Base-by-base conservation (phyloP, 2,888 invertebrate genomes). In the Synanthedon tipuliformis region DNA sequence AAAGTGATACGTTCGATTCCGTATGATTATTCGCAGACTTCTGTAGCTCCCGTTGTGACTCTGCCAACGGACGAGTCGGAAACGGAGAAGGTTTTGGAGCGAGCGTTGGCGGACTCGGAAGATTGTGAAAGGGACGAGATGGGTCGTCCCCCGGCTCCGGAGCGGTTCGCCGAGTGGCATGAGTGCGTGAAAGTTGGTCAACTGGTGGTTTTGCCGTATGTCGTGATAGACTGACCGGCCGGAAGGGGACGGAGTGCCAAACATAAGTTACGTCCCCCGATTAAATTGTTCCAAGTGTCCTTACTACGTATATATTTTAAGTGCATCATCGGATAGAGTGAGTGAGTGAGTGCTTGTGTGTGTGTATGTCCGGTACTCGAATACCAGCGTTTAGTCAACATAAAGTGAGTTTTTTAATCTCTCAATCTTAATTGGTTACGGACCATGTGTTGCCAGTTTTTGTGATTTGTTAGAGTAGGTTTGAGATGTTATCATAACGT, bases 191-290 rank as follows among this genome's bases (percentile, higher is more conserved):
- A 90, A 68, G 91, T 94, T 72, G 94, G 93, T 72, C 93, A 94
- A 73, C 91, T 98, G 77, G 91, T 95, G 82, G 95, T 98, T 89
- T 91, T 98, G 91, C 98, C 98, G 88, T 98, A 98, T 89, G 96
- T 97, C 88, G 94, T 97, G 82, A 94, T 97, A 88, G 97, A 97
- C 92, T 97, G 89, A 90, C 73, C 34, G 34, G 34, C 34, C 34
- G 66, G 54, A n/a, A 11, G 48, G 40, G 51, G 13, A 15, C 41
- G 41, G 54, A 55, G 61, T 62, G 63, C 62, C 61, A 63, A 64
- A 56, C 51, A 16, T 23, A 40, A 16, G 12, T 40, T 51, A 51
- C 50, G 54, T 56, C 55, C 56, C 55, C 59, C 60, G 65, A 64
- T 63, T 23, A 23, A 23, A 23, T 61, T 59, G 68, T 69, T 71